Evolutionary conservation across 2,797 vertebrate species (phyloP).

Genomic region (Salarias fasciatus): DNA sequence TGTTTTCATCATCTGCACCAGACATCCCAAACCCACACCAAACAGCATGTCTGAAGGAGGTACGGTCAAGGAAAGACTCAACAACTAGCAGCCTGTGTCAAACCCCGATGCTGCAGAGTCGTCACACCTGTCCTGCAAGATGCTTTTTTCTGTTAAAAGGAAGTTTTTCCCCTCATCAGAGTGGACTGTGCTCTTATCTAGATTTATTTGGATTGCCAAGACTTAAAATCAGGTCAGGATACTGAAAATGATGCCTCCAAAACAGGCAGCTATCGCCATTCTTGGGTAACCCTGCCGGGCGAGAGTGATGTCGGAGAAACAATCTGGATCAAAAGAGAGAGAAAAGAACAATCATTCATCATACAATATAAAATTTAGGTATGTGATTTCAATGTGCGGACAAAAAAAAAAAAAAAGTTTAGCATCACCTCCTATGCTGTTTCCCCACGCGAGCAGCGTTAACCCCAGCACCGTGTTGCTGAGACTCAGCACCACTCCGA

Average conservation of each 20-base stretch:
- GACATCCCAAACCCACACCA: conserved; percentile 92
- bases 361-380: too few relatives aligned
- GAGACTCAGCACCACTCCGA: conserved; percentile 90
- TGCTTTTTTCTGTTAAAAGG: too few relatives aligned
- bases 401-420: too few relatives aligned
- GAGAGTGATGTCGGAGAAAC: conserved; percentile 93
- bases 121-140: not conserved
- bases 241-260: conserved; percentile 99
- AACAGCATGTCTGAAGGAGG: conserved; percentile 89
- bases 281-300: conserved; percentile 95
- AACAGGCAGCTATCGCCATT: conserved; percentile 98
- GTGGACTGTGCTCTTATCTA: too few relatives aligned
- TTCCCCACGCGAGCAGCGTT: conserved; percentile 97
- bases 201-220: too few relatives aligned
- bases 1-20: conserved; percentile 85
- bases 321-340: conserved; percentile 80
- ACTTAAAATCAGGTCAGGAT: conserved; percentile 82
- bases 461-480: conserved; percentile 96
- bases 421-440: conserved; percentile 92
- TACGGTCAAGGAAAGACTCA: conserved; percentile 68
- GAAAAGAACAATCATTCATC: too few relatives aligned
- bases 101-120: too few relatives aligned
- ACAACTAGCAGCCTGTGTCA: too few relatives aligned
- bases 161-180: too few relatives aligned
- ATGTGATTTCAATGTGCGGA: too few relatives aligned